Conservation (phyloP, 2,113 vertebrate species). For the Lepisosteus osseus region DNA sequence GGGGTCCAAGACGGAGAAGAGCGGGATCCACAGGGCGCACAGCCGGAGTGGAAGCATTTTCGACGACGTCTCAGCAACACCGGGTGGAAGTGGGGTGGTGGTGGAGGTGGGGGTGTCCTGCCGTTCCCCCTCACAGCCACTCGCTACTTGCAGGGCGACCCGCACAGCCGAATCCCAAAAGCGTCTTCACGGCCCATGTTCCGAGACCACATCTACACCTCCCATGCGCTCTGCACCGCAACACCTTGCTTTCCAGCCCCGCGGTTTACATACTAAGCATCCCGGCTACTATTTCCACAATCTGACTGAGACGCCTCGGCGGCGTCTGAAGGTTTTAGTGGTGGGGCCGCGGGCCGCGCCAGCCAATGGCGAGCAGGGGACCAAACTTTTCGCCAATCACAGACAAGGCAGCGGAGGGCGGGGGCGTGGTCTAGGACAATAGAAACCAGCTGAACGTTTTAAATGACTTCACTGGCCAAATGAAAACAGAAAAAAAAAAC, state of each 20-base stretch:
- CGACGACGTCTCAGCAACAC: not conserved
- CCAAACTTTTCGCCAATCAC: slow-evolving; percentile 69
- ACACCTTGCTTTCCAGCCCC: no score
- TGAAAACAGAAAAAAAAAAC: not conserved
- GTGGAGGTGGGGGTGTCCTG: not conserved
- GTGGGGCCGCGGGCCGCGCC: slow-evolving; percentile 38
- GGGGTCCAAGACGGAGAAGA: slow-evolving; percentile 45
- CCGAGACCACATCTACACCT: slow-evolving; percentile 23
- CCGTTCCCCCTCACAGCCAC: not conserved
- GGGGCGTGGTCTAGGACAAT: slow-evolving; percentile 19
- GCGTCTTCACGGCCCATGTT: slow-evolving; percentile 38
- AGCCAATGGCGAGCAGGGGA: slow-evolving; percentile 52
- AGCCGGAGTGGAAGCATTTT: slow-evolving; percentile 53
- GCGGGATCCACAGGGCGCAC: slow-evolving; percentile 58
- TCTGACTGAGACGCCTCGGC: not conserved
- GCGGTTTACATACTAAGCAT: no score
- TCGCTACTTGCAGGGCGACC: not conserved
- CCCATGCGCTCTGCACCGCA: not conserved
- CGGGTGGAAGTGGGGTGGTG: not conserved
- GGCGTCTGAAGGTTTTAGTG: slow-evolving; percentile 41
- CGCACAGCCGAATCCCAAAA: not conserved
- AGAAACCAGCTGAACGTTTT: slow-evolving; percentile 17
- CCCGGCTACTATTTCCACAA: not conserved
- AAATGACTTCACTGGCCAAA: slow-evolving; percentile 27
- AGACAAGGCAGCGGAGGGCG: slow-evolving; percentile 31